Base-by-base conservation (phyloP, 1,140 invertebrate genomes). In the Aphaenogaster floridana region DNA sequence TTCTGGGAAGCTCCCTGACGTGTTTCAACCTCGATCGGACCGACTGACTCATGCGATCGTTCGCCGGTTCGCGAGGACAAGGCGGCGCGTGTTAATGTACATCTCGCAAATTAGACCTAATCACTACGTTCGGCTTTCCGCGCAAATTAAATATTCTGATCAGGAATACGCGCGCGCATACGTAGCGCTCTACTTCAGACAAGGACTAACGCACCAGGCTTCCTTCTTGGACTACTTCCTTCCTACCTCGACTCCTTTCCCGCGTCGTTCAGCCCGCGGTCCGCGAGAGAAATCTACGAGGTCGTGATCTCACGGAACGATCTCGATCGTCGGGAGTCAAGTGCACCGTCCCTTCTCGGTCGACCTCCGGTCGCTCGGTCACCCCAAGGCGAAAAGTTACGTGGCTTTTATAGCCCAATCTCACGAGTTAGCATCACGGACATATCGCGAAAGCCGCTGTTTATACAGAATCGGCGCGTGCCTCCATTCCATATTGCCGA, bases 171-270 rank as follows among this genome's bases (percentile, higher is more conserved):
- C 36, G 74, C 72, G 50, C 77, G 34, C 86, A 50, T 50, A 69
- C 39, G 72, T 11, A 45, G 74, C 52, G 76, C 83, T 91, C 86
- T 90, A 89, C 91, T 93, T 92, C 87, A 85, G 88, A 76, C 93
- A 94, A 94, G 93, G 93, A 90, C 92, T 93, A 39, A 74, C 42
- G 8, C 63, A 28, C 15, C 57, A 63, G n/a, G 86, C 90, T 92
- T 93, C 88, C 91, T 93, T 92, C 90, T 91, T 85, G 61, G 36
- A 50, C 21, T 21, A 66, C 15, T 88, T 68, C 61, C 77, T 87
- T 83, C 63, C 78, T 61, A n/a, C n/a, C n/a, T 61, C 61, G 15
- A 36, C 64, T 69, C 34, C 64, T 42, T 81, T 45, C 54, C 39
- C 28, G 45, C 48, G 63, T 66, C 36, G 77, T 59, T 68, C 57